A percentile compares a stretch with the other conserved stretches of the same genome.
Evolutionary conservation across 2,888 invertebrate species (phyloP).

Genomic region (Clanis bilineata): DNA sequence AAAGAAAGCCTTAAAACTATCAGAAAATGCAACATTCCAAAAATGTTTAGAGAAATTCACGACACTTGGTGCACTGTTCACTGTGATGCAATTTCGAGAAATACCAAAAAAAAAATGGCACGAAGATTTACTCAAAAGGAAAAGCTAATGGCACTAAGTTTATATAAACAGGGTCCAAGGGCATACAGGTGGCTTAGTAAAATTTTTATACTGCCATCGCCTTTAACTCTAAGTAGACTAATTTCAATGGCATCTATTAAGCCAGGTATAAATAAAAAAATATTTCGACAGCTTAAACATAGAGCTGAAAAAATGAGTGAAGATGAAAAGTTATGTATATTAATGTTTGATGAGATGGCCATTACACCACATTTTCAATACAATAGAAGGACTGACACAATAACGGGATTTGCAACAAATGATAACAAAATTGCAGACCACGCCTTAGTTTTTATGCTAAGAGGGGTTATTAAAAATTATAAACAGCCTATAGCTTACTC

Average conservation of each 20-base stretch:
- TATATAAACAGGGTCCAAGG: too few relatives aligned
- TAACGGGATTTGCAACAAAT: neutral
- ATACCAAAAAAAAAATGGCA: too few relatives aligned
- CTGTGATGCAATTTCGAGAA: too few relatives aligned
- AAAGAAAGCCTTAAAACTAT: neutral
- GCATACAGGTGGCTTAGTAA: too few relatives aligned
- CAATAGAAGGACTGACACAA: neutral
- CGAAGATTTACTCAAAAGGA: too few relatives aligned
- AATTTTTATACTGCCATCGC: too few relatives aligned
- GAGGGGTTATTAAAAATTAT: neutral
- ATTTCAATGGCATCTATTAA: too few relatives aligned
- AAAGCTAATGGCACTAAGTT: too few relatives aligned
- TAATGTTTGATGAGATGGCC: neutral
- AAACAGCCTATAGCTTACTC: neutral
- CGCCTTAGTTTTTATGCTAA: neutral
- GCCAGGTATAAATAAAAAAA: neutral
- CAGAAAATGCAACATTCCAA: too few relatives aligned
- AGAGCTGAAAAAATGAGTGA: neutral
- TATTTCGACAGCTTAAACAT: neutral
- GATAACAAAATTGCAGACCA: neutral
- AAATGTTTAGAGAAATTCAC: too few relatives aligned
- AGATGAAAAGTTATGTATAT: neutral
- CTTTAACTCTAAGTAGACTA: too few relatives aligned
- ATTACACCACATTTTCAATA: neutral
- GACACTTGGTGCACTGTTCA: too few relatives aligned